Evolutionary conservation across 2,888 invertebrate species (phyloP).

Genomic region (Leucozona laternaria): DNA sequence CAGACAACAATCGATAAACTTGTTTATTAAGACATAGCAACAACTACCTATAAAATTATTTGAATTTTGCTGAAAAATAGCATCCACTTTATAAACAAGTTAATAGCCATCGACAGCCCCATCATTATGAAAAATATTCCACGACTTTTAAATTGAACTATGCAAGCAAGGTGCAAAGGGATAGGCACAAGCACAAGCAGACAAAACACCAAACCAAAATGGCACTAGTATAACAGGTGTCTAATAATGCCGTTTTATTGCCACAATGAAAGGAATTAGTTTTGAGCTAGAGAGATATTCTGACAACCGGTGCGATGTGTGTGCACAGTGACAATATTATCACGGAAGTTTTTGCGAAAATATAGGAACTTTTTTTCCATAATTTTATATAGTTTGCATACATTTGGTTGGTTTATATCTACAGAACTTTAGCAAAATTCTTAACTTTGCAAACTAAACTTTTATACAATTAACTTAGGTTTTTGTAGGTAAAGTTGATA

Average conservation of each 20-base stretch:
- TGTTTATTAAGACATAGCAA: not conserved
- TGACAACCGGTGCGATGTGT: slow-evolving; percentile 7
- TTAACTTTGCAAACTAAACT: not conserved
- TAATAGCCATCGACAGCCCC: slow-evolving; percentile 1
- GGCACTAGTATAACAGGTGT: slow-evolving; percentile 48
- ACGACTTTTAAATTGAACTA: slow-evolving; percentile 19
- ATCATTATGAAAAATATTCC: slow-evolving; percentile 5
- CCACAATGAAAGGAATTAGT: slow-evolving; percentile 24
- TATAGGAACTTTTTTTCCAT: not conserved
- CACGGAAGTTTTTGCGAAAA: slow-evolving; percentile 18
- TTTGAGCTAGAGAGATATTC: slow-evolving; percentile 22
- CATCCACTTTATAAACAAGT: slow-evolving; percentile 16
- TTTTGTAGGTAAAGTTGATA: not conserved
- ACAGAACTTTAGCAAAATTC: not conserved
- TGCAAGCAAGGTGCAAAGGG: slow-evolving; percentile 7
- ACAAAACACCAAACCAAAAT: slow-evolving; percentile 10
- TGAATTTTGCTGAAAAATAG: not conserved
- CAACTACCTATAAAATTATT: slow-evolving; percentile 7
- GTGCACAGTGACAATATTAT: not conserved
- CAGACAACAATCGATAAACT: not conserved
- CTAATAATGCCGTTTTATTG: slow-evolving; percentile 39
- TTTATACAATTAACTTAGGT: not conserved
- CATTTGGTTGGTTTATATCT: too few species aligned
- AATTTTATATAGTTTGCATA: slow-evolving; percentile 11
- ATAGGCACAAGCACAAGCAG: not conserved